These are phyloP conservation scores for Notolabrus celidotus DNA, from an alignment of 2,797 vertebrate genomes.

Conservation along the genomic window DNA sequence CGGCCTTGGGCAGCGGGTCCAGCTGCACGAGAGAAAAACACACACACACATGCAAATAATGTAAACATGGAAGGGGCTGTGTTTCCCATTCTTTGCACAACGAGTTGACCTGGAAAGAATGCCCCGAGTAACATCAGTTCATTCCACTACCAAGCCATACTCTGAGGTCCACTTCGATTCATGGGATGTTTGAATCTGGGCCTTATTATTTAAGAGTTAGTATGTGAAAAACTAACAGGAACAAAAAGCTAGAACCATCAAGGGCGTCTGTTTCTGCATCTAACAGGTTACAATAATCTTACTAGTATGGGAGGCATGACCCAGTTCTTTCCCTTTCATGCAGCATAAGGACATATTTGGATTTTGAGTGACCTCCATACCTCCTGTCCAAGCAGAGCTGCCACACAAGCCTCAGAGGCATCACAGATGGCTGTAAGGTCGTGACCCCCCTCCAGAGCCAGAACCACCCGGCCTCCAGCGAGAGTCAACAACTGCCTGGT, in stretches of 20 bases:
- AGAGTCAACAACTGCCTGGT: constrained; percentile 96
- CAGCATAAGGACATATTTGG: no score
- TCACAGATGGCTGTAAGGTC: constrained; percentile 98
- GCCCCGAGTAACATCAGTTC: neutral
- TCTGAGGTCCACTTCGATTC: neutral
- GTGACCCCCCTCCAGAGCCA: constrained; percentile 96
- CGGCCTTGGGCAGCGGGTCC: constrained; percentile 90
- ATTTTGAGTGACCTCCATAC: constrained; percentile 72
- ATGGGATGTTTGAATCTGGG: neutral
- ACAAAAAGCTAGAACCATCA: neutral
- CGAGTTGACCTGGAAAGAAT: neutral
- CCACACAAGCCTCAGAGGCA: constrained; percentile 94
- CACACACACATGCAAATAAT: neutral
- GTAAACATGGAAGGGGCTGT: neutral
- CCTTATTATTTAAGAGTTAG: no score
- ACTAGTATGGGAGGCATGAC: no score
- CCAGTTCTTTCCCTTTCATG: no score
- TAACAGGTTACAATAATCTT: no score
- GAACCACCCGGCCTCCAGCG: constrained; percentile 90
- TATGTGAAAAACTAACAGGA: neutral
- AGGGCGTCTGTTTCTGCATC: no score
- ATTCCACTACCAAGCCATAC: no score
- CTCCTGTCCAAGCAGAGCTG: constrained; percentile 93
- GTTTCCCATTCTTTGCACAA: neutral
- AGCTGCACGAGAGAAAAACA: constrained; percentile 81